Evolutionary conservation across 2,888 invertebrate species (phyloP).

Genomic region (Acleris emargana): DNA sequence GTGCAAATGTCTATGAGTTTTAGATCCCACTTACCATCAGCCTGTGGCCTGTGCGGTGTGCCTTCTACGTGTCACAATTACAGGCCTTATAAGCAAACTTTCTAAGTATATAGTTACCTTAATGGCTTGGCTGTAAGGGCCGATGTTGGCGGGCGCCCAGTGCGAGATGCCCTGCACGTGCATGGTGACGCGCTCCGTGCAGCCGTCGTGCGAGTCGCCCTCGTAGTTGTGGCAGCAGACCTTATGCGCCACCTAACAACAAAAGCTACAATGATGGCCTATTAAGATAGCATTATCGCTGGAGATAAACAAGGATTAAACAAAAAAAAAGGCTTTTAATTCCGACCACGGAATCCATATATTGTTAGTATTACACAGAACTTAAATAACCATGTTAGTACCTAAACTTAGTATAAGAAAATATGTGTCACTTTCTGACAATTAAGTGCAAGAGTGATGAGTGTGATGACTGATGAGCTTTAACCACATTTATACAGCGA

Average conservation of each 20-base stretch:
- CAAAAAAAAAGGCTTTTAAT: not conserved
- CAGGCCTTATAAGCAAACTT: too few relatives aligned
- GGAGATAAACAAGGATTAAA: not conserved
- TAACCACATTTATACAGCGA: too few relatives aligned
- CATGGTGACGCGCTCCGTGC: constrained; percentile 88
- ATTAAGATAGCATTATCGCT: not conserved
- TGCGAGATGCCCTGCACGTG: constrained; percentile 98
- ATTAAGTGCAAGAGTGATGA: too few relatives aligned
- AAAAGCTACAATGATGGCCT: not conserved
- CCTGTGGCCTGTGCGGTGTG: too few relatives aligned
- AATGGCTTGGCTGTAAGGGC: constrained; percentile 97
- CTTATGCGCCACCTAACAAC: constrained; percentile 70
- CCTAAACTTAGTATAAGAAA: too few relatives aligned
- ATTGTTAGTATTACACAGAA: too few relatives aligned
- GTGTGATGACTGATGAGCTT: too few relatives aligned
- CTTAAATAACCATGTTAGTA: too few relatives aligned
- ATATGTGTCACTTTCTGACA: too few relatives aligned
- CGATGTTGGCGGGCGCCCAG: constrained; percentile 99
- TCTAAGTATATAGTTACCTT: constrained; percentile 79
- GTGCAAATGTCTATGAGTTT: too few relatives aligned
- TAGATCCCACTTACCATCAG: too few relatives aligned
- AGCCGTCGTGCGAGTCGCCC: constrained; percentile 56
- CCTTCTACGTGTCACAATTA: too few relatives aligned
- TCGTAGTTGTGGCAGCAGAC: constrained; percentile 46
- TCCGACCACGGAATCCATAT: not conserved